Percentiles rank a stretch among this genome's conserved stretches.
Conservation (phyloP, 2,113 vertebrate species). For the Canis aureus region DNA sequence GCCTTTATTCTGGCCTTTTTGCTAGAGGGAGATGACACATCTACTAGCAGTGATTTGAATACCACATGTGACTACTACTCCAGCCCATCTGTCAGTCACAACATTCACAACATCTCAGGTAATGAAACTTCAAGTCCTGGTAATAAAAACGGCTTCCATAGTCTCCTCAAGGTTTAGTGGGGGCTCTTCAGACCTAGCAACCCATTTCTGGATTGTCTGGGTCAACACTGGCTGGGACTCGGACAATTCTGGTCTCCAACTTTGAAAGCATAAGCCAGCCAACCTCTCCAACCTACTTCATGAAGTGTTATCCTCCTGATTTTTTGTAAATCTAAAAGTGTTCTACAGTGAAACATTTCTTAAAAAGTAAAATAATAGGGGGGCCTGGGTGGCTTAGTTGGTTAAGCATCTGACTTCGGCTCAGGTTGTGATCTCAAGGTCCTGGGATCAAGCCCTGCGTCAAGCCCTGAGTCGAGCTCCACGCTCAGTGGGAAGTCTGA, state of each 20-base stretch:
- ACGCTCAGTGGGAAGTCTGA: no score
- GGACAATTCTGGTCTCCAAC: not conserved
- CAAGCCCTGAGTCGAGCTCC: no score
- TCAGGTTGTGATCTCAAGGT: no score
- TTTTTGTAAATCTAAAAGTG: not conserved
- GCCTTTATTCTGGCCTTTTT: not conserved
- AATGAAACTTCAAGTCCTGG: conserved; percentile 49
- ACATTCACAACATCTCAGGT: conserved; percentile 58
- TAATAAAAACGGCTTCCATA: conserved; percentile 14
- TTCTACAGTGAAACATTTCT: not conserved
- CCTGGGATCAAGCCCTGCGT: no score
- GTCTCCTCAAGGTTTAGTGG: not conserved
- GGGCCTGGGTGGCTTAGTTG: no score
- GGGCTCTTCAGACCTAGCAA: not conserved
- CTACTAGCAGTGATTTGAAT: conserved; percentile 58
- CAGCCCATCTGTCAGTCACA: conserved; percentile 63
- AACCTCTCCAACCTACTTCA: conserved; percentile 1
- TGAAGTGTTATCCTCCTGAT: not conserved
- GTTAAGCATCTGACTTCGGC: no score
- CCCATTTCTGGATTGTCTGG: conserved; percentile 38
- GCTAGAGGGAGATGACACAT: conserved; percentile 32
- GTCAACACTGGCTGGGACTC: not conserved
- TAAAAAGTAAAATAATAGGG: conserved; percentile 20
- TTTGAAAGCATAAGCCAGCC: conserved; percentile 46
- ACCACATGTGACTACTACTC: conserved; percentile 54